phyloP scores from a whole-genome alignment of 1,140 invertebrate species.

The Agraylea sexmaculata region DNA sequence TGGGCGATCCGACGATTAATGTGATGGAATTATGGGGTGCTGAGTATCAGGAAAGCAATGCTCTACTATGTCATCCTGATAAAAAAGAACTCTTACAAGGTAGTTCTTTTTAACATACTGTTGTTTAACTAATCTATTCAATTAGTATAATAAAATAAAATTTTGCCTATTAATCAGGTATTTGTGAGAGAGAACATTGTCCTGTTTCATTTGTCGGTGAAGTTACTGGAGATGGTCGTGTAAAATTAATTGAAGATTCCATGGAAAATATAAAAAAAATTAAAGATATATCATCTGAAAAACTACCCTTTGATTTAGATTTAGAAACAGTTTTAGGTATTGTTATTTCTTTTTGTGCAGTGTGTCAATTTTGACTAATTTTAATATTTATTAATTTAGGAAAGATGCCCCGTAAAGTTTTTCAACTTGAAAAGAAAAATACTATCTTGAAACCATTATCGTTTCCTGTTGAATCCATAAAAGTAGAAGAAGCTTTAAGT shows the following conservation, averaged over 20 bases:
- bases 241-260: conserved; percentile 57
- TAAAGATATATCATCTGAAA: conserved; percentile 23
- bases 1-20: conserved; percentile 90
- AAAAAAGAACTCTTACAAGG: conserved; percentile 51
- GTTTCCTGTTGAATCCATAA: conserved; percentile 43
- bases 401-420: conserved; percentile 47
- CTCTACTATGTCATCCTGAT: conserved; percentile 61
- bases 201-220: conserved; percentile 87
- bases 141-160: too few species aligned
- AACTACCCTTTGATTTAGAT: conserved; percentile 66
- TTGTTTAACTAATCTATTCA: not conserved
- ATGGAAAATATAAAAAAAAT: conserved; percentile 35
- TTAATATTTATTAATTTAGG: conserved; percentile 29
- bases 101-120: conserved; percentile 12
- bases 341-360: not conserved
- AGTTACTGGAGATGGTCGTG: conserved; percentile 78
- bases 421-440: conserved; percentile 32
- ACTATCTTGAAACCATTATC: conserved; percentile 32
- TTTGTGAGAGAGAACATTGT: conserved; percentile 80
- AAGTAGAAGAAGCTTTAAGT: conserved; percentile 54
- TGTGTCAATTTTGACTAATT: conserved; percentile 3
- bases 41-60: conserved; percentile 96
- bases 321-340: conserved; percentile 79
- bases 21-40: conserved; percentile 94
- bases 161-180: too few species aligned